phyloP scores from a whole-genome alignment of 1,140 invertebrate genomes.

The Eriocheir sinensis region DNA sequence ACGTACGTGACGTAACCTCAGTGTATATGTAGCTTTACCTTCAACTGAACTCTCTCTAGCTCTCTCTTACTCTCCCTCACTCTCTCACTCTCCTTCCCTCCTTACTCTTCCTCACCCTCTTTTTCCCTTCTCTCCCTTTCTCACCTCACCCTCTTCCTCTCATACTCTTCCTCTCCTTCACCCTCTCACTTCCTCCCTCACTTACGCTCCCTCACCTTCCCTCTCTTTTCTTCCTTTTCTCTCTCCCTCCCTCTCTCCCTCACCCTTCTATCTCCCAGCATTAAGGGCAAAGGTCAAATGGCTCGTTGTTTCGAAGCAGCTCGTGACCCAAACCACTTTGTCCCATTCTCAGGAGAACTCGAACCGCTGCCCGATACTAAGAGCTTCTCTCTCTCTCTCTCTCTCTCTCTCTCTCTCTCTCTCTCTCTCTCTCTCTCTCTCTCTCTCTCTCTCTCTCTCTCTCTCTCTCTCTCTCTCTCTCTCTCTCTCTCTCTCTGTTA shows the following conservation, averaged over 20 bases:
- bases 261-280: background rate
- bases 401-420: constrained; percentile 46
- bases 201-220: background rate
- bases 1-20: too few relatives aligned
- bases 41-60: background rate
- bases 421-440: constrained; percentile 42
- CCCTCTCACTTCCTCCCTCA: background rate
- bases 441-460: constrained; percentile 9
- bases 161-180: background rate
- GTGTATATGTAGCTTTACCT: too few relatives aligned
- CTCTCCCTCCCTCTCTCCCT: background rate
- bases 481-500: background rate
- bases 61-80: background rate
- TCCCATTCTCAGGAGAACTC: background rate
- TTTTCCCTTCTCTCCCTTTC: too few relatives aligned
- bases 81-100: background rate
- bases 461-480: background rate
- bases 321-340: background rate
- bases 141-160: background rate
- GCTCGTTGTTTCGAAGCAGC: background rate
- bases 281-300: background rate
- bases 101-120: background rate
- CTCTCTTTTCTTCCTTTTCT: background rate
- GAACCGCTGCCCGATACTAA: background rate
- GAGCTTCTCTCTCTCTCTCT: background rate